These are phyloP conservation scores for Sarcophaga peregrina DNA, from an alignment of 1,140 invertebrate species.

Conservation along the genomic window DNA sequence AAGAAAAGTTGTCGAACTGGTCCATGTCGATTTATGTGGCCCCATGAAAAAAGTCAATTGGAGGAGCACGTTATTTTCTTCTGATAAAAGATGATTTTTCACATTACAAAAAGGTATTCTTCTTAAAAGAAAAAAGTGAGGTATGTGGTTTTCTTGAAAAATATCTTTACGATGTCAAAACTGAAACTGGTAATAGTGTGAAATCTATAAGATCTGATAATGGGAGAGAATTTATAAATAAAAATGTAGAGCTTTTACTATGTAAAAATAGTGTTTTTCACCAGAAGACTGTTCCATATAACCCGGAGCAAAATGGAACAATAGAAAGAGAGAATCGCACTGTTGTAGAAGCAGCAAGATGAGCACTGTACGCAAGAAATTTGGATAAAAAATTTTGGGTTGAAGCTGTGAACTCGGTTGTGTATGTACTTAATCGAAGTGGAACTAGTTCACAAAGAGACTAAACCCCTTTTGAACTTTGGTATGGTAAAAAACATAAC, in stretches of 20 bases:
- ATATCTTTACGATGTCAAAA: too few relatives aligned
- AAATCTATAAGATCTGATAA: too few relatives aligned
- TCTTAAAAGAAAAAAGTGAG: conserved; percentile 65
- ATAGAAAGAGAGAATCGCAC: conserved; percentile 61
- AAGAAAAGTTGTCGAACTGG: conserved; percentile 57
- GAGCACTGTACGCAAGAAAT: neutral
- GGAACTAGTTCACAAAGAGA: too few relatives aligned
- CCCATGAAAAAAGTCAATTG: conserved; percentile 65
- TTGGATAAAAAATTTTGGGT: too few relatives aligned
- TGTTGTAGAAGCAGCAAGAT: conserved; percentile 61
- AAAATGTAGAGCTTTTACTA: too few relatives aligned
- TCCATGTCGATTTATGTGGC: conserved; percentile 67
- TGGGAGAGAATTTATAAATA: too few relatives aligned
- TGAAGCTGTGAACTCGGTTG: too few relatives aligned
- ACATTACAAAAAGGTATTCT: conserved; percentile 61
- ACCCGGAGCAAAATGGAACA: conserved; percentile 61
- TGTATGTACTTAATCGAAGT: too few relatives aligned
- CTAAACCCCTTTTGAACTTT: too few relatives aligned
- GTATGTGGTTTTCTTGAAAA: conserved; percentile 43
- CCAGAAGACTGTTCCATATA: conserved; percentile 52
- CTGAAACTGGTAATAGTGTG: too few relatives aligned
- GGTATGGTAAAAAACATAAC: too few relatives aligned
- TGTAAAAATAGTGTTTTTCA: too few relatives aligned
- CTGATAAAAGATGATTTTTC: conserved; percentile 67
- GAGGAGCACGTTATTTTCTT: conserved; percentile 59